Evolutionary conservation across 1,140 invertebrate genomes (phyloP), one percentile per base, ranked within the genome.

Genomic region (Drosophila malerkotliana): DNA sequence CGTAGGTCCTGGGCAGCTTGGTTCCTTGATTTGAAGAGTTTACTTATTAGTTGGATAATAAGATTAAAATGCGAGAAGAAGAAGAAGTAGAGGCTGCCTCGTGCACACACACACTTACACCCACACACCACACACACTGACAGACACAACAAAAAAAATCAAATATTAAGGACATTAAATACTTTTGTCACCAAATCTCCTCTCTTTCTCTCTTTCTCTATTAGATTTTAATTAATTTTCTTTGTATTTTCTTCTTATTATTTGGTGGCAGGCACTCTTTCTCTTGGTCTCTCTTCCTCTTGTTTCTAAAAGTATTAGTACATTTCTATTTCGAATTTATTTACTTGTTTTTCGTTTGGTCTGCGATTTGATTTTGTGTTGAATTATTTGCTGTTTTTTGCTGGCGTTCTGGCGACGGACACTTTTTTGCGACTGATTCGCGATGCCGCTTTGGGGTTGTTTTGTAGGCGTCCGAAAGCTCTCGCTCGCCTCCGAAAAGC

Each of bases 391-490:
- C 64, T 87, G 52, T 71, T 72, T 72, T 66, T 72, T 66, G 80
- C 67, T 61, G 68, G 68, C 84, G 84, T 84, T 88, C 84, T 89
- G 79, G 81, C 85, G 87, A 87, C 87, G 87, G 80, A 34, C 52
- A 80, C 87, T 75, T 90, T 90, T 90, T 90, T 90, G 87, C 87
- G 87, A 90, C 87, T 90, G 81, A 90, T 82, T 83, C 80, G 76
- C 79, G 66, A 77, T 90, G 78, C 78, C 64, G 85, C 85, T 72
- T 90, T 90, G 67, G 87, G 87, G 77, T 79, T 87, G 83, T 87
- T 87, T 87, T 79, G 73, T 83, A 78, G 76, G 82, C 77, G 82
- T 49, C 61, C 82, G 34, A 85, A 87, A 85, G 82, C 81, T 80
- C 57, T 14, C n/a, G 64, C 74, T 64, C 55, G 75, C 78, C 72